phyloP scores from a whole-genome alignment of 2,888 invertebrate genomes.

The Mayetiola destructor region DNA sequence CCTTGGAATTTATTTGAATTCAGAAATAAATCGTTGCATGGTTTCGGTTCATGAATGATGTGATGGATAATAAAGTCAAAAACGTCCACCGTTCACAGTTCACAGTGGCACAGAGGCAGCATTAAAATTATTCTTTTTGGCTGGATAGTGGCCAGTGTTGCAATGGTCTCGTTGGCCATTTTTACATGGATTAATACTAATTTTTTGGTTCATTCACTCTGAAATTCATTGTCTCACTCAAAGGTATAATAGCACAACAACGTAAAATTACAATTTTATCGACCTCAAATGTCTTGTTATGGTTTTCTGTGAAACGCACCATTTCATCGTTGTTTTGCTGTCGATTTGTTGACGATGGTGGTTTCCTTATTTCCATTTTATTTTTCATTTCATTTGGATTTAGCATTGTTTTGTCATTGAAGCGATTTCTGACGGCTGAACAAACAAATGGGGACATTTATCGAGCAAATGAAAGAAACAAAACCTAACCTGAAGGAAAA shows the following conservation, averaged over 20 bases:
- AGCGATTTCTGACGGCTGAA: too few relatives aligned
- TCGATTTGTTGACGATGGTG: background rate
- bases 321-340: background rate
- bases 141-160: background rate
- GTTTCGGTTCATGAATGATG: too few relatives aligned
- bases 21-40: too few relatives aligned
- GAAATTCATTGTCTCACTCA: background rate
- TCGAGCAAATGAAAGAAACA: background rate
- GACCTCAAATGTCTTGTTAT: constrained; percentile 9
- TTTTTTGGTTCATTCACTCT: background rate
- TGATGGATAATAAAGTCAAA: too few relatives aligned
- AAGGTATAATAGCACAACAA: background rate
- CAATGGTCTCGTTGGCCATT: background rate
- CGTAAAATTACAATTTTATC: constrained; percentile 11
- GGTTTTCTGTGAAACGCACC: constrained; percentile 4
- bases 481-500: background rate
- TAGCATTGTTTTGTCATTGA: too few relatives aligned
- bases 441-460: constrained; percentile 4
- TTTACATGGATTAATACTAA: background rate
- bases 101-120: background rate
- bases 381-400: too few relatives aligned
- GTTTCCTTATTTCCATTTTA: too few relatives aligned
- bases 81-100: background rate
- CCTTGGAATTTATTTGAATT: constrained; percentile 10
- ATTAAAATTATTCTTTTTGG: constrained; percentile 5